Evolutionary conservation across 2,113 vertebrate genomes (phyloP), one percentile per base, ranked within the genome.

Genomic region (Gila orcuttii): DNA sequence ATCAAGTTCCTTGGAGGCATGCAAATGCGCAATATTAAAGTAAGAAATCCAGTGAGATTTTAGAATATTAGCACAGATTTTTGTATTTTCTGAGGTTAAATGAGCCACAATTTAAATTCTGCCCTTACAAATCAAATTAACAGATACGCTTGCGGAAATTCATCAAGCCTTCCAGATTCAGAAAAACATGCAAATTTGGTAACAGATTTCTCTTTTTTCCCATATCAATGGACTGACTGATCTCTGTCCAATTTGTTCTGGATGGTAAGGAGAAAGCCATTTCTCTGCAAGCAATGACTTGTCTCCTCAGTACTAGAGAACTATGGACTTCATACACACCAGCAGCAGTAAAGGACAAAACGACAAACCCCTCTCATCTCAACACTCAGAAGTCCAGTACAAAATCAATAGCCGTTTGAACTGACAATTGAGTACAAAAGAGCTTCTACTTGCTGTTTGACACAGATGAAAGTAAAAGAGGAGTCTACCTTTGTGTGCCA

Each of bases 361-460:
- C 4, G n/a, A 39, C 25, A 21, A 57, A 59, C 69, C 64, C 6
- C 60, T 23, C 25, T 68, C 50, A 71, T 82, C 17, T 33, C 23
- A 62, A 47, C 81, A 42, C 52, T 75, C 52, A 83, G 50, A 87
- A 55, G 50, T 39, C 42, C 36, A 28, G 50, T 50, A 47, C 25
- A 42, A 57, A 87, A 89, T 89, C 88, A 66, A 89, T 89, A 68
- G 52, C 45, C 62, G 66, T 60, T 79, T 78, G 79, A 87, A 76
- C 83, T 68, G 83, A 79, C 79, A 85, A 86, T 69, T 42, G 89
- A 74, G 78, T 59, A 79, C 62, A 82, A 86, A 79, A 88, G 82
- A 85, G 75, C 33, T 78, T 71, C 42, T 62, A 45, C 57, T 73
- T 36, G 69, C 66, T 39, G 19, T n/a, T 12, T 74, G 82, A 85